phyloP scores from a whole-genome alignment of 2,113 vertebrate genomes.

The Paedocypris sp. region DNA sequence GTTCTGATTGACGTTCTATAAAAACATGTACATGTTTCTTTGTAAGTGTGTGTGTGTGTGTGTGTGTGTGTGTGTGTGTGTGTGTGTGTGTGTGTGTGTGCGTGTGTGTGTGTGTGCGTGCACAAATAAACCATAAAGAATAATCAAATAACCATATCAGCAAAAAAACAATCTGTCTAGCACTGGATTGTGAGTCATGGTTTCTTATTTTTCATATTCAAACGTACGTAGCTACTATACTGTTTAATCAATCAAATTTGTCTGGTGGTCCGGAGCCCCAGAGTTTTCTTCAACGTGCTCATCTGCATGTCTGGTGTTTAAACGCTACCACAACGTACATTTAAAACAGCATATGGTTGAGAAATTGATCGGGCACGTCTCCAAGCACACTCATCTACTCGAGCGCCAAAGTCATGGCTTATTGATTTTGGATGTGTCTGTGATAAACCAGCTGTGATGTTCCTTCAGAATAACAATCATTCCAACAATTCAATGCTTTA shows the following conservation, averaged over 20 bases:
- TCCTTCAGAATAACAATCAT: slow-evolving; percentile 13
- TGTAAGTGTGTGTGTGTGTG: too few relatives aligned
- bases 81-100: too few relatives aligned
- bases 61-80: too few relatives aligned
- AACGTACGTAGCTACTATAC: too few relatives aligned
- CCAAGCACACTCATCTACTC: background rate
- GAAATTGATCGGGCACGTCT: background rate
- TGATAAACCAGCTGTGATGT: slow-evolving; percentile 12
- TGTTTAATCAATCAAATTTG: too few relatives aligned
- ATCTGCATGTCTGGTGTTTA: background rate
- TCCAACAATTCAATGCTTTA: background rate
- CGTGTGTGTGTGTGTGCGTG: too few relatives aligned
- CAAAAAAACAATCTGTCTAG: background rate
- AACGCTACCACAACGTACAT: background rate
- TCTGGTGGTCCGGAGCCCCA: too few relatives aligned
- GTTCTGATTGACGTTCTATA: too few relatives aligned
- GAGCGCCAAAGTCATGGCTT: background rate
- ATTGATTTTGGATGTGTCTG: background rate
- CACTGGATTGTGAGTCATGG: too few relatives aligned
- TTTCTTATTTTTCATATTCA: too few relatives aligned
- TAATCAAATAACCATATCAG: background rate
- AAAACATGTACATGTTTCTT: too few relatives aligned
- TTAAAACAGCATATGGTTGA: background rate
- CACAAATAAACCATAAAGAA: too few relatives aligned
- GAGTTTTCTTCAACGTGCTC: background rate